Evolutionary conservation across 1,140 invertebrate species (phyloP).

Genomic region (Scaptomyza pallida): DNA sequence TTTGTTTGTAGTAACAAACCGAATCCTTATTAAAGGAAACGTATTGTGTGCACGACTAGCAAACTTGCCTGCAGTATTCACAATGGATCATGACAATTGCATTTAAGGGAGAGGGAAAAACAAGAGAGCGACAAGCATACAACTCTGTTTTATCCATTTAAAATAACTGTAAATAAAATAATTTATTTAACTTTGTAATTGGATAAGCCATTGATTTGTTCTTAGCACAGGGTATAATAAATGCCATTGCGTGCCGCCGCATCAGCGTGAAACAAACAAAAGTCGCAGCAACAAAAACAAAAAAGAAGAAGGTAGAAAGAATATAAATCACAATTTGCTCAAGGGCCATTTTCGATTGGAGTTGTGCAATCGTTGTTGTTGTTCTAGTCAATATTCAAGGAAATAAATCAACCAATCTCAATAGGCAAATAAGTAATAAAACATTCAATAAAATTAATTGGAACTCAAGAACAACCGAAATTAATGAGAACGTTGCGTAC

Average conservation of each 20-base stretch:
- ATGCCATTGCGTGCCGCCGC: constrained; percentile 70
- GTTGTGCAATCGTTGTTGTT: constrained; percentile 26
- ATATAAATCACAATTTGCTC: neutral
- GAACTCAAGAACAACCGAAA: neutral
- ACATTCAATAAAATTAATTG: constrained; percentile 34
- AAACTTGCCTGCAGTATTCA: neutral
- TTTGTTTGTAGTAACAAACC: constrained; percentile 29
- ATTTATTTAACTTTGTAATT: too few species aligned
- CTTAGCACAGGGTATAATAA: constrained; percentile 26
- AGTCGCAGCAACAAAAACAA: too few species aligned
- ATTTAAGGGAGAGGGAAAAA: too few species aligned
- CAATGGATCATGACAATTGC: neutral
- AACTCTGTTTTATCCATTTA: too few species aligned
- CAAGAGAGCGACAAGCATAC: too few species aligned
- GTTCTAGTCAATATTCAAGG: constrained; percentile 39
- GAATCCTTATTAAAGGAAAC: constrained; percentile 76
- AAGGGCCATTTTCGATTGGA: neutral
- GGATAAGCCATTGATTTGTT: neutral
- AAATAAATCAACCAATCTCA: constrained; percentile 62
- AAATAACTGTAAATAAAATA: too few species aligned
- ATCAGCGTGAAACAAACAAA: neutral
- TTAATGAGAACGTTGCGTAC: neutral
- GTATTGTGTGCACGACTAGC: constrained; percentile 1
- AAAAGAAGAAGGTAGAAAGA: neutral
- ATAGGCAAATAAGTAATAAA: constrained; percentile 37